Evolutionary conservation across 2,797 vertebrate species (phyloP), one percentile per base, ranked within the genome.

Genomic region (Bryconaethiops microstoma): DNA sequence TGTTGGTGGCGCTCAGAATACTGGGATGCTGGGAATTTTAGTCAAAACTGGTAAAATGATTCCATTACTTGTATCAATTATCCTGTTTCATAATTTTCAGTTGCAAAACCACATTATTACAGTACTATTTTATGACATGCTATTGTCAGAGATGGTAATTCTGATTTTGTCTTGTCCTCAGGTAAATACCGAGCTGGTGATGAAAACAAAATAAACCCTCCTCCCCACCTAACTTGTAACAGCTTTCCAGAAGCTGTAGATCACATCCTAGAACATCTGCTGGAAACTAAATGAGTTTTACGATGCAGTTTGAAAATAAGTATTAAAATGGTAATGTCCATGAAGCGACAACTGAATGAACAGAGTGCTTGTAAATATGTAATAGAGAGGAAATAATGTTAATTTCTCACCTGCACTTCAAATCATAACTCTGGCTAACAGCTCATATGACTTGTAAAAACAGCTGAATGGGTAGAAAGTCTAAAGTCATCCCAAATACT

Each of bases 131-230:
- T 25, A 42, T 59, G 14, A 19, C 0, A 62, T 16, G 17, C 42
- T n/a, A 29, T 48, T 35, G 3, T 17, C 23, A 17, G 25, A 29
- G 8, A 59, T 84, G 68, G 45, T 62, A 16, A 48, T 45, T 2
- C 5, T 48, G 62, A 40, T 82, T 23, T 69, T 55, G 12, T 84
- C 35, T 60, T 79, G 14, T 81, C n/a, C 88, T 50, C 90, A 99
- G 97, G 97, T 85, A 99, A 99, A 95, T 99, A 99, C n/a, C 94
- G 96, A 91, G 83, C 87, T 1, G 95, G 94, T 7, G 98, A 99
- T 83, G 97, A 98, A 90, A 84, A 85, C 14, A 97, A 96, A 92
- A 96, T 97, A 82, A 89, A 82, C 48, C 96, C 97, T 0, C 86
- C 91, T 71, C 97, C 97, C 1, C 93, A 97, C 84, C 85, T 96